A percentile compares a stretch with the other conserved stretches of the same genome.
Evolutionary conservation across 1,140 invertebrate genomes (phyloP).

Genomic region (Drosophila rhopaloa): DNA sequence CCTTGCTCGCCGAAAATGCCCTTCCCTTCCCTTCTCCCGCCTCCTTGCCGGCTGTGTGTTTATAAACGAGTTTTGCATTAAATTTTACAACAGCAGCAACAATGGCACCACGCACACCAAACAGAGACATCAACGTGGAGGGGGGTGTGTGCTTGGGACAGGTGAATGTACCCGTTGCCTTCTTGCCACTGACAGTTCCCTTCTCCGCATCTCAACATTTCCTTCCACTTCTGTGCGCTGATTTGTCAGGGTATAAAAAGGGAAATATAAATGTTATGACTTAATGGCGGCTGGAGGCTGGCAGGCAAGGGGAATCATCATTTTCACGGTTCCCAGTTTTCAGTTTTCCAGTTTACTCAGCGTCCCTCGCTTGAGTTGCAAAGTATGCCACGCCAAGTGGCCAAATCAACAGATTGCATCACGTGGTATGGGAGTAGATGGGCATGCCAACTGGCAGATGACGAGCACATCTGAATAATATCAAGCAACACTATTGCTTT

Average conservation of each 20-base stretch:
- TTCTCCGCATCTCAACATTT: conserved; percentile 8
- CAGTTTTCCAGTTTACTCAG: neutral
- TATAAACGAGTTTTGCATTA: conserved; percentile 75
- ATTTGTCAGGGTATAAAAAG: conserved; percentile 51
- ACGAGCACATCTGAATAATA: conserved; percentile 11
- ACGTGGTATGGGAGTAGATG: conserved; percentile 11
- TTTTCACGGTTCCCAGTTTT: conserved; percentile 6
- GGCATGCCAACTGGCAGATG: conserved; percentile 20
- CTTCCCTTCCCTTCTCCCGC: neutral
- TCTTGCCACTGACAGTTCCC: conserved; percentile 53
- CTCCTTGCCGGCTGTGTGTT: conserved; percentile 24
- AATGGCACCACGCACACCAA: conserved; percentile 45
- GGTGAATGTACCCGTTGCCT: conserved; percentile 63
- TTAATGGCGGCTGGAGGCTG: conserved; percentile 9
- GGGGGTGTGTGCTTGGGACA: conserved; percentile 32
- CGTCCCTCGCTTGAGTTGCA: neutral
- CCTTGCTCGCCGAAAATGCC: conserved; percentile 14
- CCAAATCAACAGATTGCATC: conserved; percentile 56
- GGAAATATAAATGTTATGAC: conserved; percentile 50
- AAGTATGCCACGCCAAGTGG: conserved; percentile 27
- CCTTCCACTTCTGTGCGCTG: conserved; percentile 28
- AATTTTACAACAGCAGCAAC: conserved; percentile 64
- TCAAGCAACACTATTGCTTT: conserved; percentile 11
- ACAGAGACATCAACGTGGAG: conserved; percentile 56
- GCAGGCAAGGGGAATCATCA: neutral